Evolutionary conservation across 2,113 vertebrate species (phyloP).

Genomic region (Falco punctatus): DNA sequence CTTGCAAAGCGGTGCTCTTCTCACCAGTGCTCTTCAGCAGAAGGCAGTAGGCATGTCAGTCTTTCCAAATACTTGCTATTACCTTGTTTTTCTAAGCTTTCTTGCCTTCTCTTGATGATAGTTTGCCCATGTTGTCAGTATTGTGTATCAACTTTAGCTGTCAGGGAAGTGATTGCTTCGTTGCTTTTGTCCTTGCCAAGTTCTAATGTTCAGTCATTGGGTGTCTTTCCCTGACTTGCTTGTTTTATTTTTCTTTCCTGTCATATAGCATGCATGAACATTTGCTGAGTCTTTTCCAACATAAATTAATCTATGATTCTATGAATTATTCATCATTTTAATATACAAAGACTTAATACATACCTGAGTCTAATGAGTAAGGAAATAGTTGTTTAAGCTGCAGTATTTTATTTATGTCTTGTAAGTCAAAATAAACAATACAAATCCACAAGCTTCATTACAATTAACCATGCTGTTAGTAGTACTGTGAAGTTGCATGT

Average conservation of each 20-base stretch:
- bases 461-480: background rate
- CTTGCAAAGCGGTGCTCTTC: background rate
- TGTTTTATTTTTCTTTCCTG: background rate
- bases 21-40: background rate
- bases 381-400: background rate
- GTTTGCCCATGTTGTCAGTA: background rate
- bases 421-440: constrained; percentile 20
- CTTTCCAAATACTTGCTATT: background rate
- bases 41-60: background rate
- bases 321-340: constrained; percentile 20
- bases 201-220: background rate
- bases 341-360: background rate
- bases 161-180: background rate
- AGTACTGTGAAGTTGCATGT: background rate
- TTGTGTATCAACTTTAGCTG: background rate
- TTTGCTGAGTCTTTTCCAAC: background rate
- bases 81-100: background rate
- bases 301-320: too few relatives aligned
- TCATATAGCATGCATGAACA: background rate
- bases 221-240: background rate
- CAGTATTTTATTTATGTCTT: background rate
- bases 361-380: constrained; percentile 20
- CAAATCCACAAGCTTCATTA: background rate
- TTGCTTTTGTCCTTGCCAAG: background rate
- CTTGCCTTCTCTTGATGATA: background rate